phyloP scores from a whole-genome alignment of 2,888 invertebrate genomes.

The Gonocerus acuteangulatus region DNA sequence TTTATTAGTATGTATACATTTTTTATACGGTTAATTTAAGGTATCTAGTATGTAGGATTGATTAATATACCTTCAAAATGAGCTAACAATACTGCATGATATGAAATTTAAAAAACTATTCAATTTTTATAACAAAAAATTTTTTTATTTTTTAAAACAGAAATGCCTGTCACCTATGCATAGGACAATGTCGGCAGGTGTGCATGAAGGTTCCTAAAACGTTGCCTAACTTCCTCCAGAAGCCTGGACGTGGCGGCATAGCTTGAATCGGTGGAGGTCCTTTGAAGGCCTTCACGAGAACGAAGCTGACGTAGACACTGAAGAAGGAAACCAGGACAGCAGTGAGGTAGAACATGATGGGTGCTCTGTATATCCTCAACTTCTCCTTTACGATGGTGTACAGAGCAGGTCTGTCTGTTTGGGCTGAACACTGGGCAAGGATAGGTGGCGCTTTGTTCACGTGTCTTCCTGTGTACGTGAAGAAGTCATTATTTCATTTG shows the following conservation, averaged over 20 bases:
- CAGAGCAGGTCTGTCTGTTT: not conserved
- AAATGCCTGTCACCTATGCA: not conserved
- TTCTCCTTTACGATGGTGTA: not conserved
- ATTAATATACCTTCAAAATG: too few relatives aligned
- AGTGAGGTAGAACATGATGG: not conserved
- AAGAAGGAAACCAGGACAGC: not conserved
- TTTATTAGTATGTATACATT: too few relatives aligned
- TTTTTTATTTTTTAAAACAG: too few relatives aligned
- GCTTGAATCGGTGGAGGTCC: not conserved
- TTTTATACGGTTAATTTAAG: too few relatives aligned
- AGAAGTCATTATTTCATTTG: not conserved
- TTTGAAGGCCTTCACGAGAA: not conserved
- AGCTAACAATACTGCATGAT: too few relatives aligned
- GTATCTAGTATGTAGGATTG: too few relatives aligned
- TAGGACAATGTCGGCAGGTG: not conserved
- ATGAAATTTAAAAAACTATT: too few relatives aligned
- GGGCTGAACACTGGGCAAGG: not conserved
- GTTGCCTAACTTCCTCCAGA: not conserved
- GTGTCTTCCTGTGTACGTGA: not conserved
- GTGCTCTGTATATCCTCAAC: not conserved
- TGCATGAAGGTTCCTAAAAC: not conserved
- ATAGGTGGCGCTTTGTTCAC: not conserved
- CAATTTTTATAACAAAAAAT: too few relatives aligned
- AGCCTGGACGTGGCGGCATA: not conserved
- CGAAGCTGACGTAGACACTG: not conserved